Evolutionary conservation across 2,113 vertebrate genomes (phyloP).

Genomic region (Perca fluviatilis): DNA sequence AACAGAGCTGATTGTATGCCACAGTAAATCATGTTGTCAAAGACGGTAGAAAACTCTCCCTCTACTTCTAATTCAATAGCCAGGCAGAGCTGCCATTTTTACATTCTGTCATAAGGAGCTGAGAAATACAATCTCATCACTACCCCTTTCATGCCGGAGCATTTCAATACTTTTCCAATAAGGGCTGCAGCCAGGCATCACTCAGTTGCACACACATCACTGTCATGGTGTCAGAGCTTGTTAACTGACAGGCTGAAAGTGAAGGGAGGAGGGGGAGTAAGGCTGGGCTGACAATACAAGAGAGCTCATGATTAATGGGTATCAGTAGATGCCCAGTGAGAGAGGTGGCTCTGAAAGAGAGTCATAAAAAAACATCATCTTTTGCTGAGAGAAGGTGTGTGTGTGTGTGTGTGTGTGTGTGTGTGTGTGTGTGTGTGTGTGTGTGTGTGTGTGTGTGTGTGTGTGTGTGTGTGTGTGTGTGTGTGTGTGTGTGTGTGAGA

Average conservation of each 20-base stretch:
- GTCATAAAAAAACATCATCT: conserved; percentile 63
- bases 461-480: conserved; percentile 12
- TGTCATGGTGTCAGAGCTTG: conserved; percentile 81
- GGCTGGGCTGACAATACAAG: conserved; percentile 71
- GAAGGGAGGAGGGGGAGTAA: conserved; percentile 56
- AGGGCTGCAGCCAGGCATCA: conserved; percentile 67
- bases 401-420: not conserved
- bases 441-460: conserved; percentile 7
- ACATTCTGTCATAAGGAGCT: conserved; percentile 61
- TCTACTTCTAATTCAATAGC: conserved; percentile 64
- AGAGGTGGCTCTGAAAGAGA: conserved; percentile 56
- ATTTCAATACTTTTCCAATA: conserved; percentile 79
- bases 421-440: conserved; percentile 13
- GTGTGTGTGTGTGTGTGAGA: conserved; percentile 5
- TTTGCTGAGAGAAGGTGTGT: conserved; percentile 33
- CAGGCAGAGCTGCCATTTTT: conserved; percentile 41
- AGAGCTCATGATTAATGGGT: conserved; percentile 81
- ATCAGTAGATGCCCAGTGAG: conserved; percentile 71
- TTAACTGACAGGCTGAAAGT: conserved; percentile 83
- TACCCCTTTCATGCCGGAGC: conserved; percentile 33
- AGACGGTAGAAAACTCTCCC: conserved; percentile 25
- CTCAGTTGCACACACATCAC: conserved; percentile 75
- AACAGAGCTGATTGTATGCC: conserved; percentile 27
- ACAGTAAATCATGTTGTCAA: conserved; percentile 44
- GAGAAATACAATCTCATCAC: conserved; percentile 70